A percentile compares a stretch with the other conserved stretches of the same genome.
Conservation (phyloP, 2,888 invertebrate species). For the Molorchus minor region DNA sequence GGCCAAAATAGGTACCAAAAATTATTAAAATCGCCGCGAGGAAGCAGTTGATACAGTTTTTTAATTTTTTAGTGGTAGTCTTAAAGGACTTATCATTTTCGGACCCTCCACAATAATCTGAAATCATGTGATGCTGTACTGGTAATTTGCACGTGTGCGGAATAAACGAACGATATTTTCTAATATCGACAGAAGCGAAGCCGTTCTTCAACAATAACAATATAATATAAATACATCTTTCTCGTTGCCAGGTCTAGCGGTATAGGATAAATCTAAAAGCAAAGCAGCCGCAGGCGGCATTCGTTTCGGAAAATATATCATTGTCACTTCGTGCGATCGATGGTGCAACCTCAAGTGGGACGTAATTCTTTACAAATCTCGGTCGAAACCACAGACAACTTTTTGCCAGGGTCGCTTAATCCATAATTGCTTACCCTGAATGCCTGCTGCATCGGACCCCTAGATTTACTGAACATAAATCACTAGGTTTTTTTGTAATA, state of each 20-base stretch:
- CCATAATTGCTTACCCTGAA: constrained; percentile 10
- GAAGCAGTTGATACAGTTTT: no score
- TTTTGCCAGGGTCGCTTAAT: not conserved
- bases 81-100: no score
- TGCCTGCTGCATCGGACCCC: not conserved
- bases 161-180: no score
- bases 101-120: no score
- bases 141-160: no score
- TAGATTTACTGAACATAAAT: constrained; percentile 8
- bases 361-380: constrained; percentile 1
- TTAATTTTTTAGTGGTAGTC: no score
- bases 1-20: no score
- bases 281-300: not conserved
- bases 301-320: constrained; percentile 18
- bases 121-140: no score
- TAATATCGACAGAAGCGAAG: no score
- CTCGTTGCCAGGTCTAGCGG: no score
- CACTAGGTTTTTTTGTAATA: constrained; percentile 10
- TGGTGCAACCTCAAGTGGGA: not conserved
- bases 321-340: constrained; percentile 12
- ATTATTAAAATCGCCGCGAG: no score
- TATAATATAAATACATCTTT: not conserved
- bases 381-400: not conserved
- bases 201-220: no score
- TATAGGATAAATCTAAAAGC: not conserved